Conservation (phyloP, 35 echinoderm and acorn worm genomes). For the Acanthaster planci region DNA sequence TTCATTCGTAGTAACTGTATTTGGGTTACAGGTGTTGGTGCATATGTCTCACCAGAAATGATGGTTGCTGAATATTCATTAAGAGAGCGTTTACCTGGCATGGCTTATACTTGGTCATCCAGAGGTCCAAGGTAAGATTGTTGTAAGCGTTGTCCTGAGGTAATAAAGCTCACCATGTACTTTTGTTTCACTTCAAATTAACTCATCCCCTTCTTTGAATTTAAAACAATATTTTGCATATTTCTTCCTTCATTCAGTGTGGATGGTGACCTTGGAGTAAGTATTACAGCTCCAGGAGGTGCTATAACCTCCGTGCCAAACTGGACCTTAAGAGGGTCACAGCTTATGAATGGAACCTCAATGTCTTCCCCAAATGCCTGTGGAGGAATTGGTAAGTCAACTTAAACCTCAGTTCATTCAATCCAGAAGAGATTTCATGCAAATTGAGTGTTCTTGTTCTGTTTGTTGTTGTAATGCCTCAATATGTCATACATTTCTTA, state of each 20-base stretch:
- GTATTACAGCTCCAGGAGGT: slow-evolving; percentile 92
- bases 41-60: slow-evolving; percentile 99
- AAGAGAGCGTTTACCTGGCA: slow-evolving; percentile 89
- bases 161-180: too few species aligned
- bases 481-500: too few species aligned
- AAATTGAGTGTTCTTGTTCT: too few species aligned
- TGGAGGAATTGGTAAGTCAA: slow-evolving; percentile 84
- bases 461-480: too few species aligned
- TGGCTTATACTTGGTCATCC: slow-evolving; percentile 98
- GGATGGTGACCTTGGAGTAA: slow-evolving; percentile 93
- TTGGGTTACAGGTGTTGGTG: slow-evolving; percentile 83
- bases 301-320: slow-evolving; percentile 99
- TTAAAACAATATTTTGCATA: too few species aligned
- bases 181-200: too few species aligned
- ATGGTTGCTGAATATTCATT: slow-evolving; percentile 95
- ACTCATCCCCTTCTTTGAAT: too few species aligned
- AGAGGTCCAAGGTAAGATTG: slow-evolving; percentile 90
- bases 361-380: slow-evolving; percentile 99
- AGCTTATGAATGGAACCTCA: slow-evolving; percentile 98
- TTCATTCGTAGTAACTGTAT: too few species aligned
- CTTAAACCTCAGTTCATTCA: too few species aligned
- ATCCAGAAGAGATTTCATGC: too few species aligned
- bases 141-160: too few species aligned
- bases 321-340: slow-evolving; percentile 92
- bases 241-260: slow-evolving; percentile 62